A percentile compares a stretch with the other conserved stretches of the same genome.
Evolutionary conservation across 2,113 vertebrate species (phyloP).

Genomic region (Camarhynchus parvulus): DNA sequence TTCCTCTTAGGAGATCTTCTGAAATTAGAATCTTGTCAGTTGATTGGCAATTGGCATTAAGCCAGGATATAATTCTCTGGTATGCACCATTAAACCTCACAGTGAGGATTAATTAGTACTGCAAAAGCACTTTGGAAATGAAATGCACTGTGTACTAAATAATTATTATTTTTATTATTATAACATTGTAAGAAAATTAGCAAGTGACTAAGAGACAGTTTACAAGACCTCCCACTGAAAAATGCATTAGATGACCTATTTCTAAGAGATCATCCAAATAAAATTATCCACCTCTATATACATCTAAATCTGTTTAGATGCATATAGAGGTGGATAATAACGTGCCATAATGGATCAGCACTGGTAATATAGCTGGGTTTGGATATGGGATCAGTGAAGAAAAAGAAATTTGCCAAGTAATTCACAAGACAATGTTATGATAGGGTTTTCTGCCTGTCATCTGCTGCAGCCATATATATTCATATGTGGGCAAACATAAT

Average conservation of each 20-base stretch:
- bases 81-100: constrained; percentile 59
- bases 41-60: constrained; percentile 59
- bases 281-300: not conserved
- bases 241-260: constrained; percentile 1
- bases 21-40: constrained; percentile 53
- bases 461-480: not conserved
- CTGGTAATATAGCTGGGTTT: not conserved
- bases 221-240: constrained; percentile 38
- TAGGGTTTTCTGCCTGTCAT: not conserved
- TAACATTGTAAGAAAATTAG: constrained; percentile 44
- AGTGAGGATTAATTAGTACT: constrained; percentile 68
- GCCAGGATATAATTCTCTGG: constrained; percentile 62
- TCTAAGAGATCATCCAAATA: not conserved
- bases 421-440: not conserved
- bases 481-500: not conserved
- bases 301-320: not conserved
- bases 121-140: constrained; percentile 57
- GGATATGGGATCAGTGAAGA: not conserved
- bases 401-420: not conserved
- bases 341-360: not conserved
- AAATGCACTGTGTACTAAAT: constrained; percentile 64
- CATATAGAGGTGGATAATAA: not conserved
- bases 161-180: constrained; percentile 62
- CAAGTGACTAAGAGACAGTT: constrained; percentile 26
- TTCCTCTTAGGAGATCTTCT: constrained; percentile 52